Evolutionary conservation across 2,113 vertebrate genomes (phyloP).

Genomic region (Paracanthobrama guichenoti): DNA sequence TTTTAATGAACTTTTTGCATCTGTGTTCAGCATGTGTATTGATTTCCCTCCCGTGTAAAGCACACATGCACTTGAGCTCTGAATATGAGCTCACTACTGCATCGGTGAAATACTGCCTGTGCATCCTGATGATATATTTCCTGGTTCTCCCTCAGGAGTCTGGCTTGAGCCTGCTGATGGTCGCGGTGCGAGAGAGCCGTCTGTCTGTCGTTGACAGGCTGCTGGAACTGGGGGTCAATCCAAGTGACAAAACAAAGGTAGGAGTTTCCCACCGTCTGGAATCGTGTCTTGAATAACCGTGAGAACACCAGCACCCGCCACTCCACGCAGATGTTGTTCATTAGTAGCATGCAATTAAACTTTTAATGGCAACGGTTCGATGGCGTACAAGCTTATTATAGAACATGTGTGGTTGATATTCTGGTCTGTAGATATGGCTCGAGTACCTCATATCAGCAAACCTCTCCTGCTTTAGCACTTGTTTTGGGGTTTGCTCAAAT

Average conservation of each 20-base stretch:
- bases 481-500: not conserved
- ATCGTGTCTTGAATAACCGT: not conserved
- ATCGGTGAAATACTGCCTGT: not conserved
- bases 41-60: not conserved
- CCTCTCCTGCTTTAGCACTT: too few relatives aligned
- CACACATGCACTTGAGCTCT: not conserved
- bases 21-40: not conserved
- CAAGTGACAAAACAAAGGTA: slow-evolving; percentile 63
- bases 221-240: slow-evolving; percentile 65
- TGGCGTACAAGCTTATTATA: not conserved
- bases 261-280: slow-evolving; percentile 19
- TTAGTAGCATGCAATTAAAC: not conserved
- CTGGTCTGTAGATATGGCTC: too few relatives aligned
- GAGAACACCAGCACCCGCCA: not conserved
- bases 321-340: slow-evolving; percentile 4
- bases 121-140: too few relatives aligned
- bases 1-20: not conserved
- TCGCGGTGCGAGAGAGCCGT: slow-evolving; percentile 65
- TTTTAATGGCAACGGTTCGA: slow-evolving; percentile 18
- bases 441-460: too few relatives aligned
- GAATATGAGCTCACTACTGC: not conserved
- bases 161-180: slow-evolving; percentile 65
- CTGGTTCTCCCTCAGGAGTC: slow-evolving; percentile 59
- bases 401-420: too few relatives aligned
- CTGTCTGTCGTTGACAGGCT: slow-evolving; percentile 61